Conservation (phyloP, 2,888 invertebrate species). For the Scelioninae gen. 1 region DNA sequence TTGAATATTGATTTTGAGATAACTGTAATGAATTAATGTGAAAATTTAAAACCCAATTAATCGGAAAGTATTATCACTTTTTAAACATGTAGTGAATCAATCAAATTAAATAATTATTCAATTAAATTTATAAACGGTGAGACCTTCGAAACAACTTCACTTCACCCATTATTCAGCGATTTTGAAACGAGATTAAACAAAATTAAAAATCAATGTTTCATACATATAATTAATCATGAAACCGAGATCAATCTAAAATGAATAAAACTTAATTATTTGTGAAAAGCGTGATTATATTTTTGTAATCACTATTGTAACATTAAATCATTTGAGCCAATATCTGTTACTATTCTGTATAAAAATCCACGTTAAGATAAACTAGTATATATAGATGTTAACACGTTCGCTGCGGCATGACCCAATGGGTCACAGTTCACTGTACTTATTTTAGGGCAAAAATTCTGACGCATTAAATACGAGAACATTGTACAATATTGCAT, state of each 20-base stretch:
- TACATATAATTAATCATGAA: not conserved
- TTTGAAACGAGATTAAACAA: conserved; percentile 11
- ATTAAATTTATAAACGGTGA: too few species aligned
- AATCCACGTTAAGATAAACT: conserved; percentile 52
- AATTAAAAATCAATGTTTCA: conserved; percentile 17
- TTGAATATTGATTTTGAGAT: too few species aligned
- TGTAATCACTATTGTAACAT: too few species aligned
- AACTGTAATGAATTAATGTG: too few species aligned
- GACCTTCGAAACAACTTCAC: conserved; percentile 15
- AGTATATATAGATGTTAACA: conserved; percentile 50
- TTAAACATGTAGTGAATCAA: too few species aligned
- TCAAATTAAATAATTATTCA: too few species aligned
- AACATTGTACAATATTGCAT: conserved; percentile 29
- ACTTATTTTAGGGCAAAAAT: conserved; percentile 68
- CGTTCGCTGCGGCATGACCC: conserved; percentile 57
- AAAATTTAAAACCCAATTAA: too few species aligned
- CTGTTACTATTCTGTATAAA: conserved; percentile 12
- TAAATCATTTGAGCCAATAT: not conserved
- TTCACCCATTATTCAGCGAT: conserved; percentile 1
- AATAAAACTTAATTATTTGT: too few species aligned
- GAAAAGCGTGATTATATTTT: too few species aligned
- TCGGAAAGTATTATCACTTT: too few species aligned
- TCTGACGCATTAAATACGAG: conserved; percentile 61
- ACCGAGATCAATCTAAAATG: too few species aligned
- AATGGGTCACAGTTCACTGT: conserved; percentile 65